These are phyloP conservation scores for Xiphophorus hellerii DNA, from an alignment of 2,113 vertebrate species.

Conservation along the genomic window DNA sequence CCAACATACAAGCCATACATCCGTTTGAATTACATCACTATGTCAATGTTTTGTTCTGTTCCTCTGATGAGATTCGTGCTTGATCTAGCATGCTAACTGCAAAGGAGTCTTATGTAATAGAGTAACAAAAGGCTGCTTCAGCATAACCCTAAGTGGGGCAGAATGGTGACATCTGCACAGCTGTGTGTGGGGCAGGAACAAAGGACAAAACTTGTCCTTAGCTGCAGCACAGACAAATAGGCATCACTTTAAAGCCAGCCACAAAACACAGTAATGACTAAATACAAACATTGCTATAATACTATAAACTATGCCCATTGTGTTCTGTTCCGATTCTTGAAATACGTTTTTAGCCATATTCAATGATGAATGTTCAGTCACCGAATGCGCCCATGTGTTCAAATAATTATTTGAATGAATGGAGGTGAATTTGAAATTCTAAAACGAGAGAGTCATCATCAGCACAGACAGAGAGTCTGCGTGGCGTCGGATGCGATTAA, in stretches of 20 bases:
- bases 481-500: not conserved
- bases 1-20: not conserved
- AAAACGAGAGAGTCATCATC: not conserved
- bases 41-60: not conserved
- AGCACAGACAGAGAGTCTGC: not conserved
- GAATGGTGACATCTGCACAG: slow-evolving; percentile 46
- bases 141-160: slow-evolving; percentile 37
- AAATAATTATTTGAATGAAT: not conserved
- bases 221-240: not conserved
- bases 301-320: no score
- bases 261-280: not conserved
- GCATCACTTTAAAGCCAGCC: not conserved
- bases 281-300: not conserved
- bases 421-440: not conserved
- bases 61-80: slow-evolving; percentile 10
- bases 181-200: slow-evolving; percentile 21
- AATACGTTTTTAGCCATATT: no score
- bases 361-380: no score
- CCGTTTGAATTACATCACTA: not conserved
- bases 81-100: slow-evolving; percentile 10
- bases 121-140: slow-evolving; percentile 59
- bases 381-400: not conserved
- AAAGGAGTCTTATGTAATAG: slow-evolving; percentile 45
- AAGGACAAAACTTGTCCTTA: not conserved
- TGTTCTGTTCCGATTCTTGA: no score